These are phyloP conservation scores for Threskiornis aethiopicus DNA, from an alignment of 2,797 vertebrate genomes.

Conservation along the genomic window DNA sequence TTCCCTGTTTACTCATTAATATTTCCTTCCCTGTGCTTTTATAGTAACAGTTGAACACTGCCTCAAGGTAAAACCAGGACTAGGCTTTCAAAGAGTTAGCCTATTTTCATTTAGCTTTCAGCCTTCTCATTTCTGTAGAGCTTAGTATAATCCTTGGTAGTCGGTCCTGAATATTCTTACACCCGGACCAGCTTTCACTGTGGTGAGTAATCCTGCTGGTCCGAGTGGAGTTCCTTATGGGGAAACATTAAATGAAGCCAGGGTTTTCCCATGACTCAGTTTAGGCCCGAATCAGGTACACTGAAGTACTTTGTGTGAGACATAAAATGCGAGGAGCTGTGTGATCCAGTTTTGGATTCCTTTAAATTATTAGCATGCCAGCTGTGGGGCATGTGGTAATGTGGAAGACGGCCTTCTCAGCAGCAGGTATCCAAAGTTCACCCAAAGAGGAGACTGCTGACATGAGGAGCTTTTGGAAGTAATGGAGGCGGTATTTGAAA, in stretches of 20 bases:
- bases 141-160: background rate
- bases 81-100: background rate
- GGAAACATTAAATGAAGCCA: background rate
- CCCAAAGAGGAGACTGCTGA: background rate
- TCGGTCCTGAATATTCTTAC: background rate
- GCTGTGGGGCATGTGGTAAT: background rate
- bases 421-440: background rate
- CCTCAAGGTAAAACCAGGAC: background rate
- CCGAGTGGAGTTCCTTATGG: rapidly evolving
- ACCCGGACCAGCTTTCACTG: background rate
- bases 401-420: background rate
- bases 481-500: background rate
- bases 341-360: background rate
- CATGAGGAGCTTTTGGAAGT: background rate
- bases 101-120: background rate
- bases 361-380: background rate
- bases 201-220: background rate
- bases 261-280: background rate
- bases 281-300: background rate
- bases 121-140: background rate
- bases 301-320: background rate
- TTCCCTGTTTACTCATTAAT: background rate
- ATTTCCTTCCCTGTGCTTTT: background rate
- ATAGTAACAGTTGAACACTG: background rate
- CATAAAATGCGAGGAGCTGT: background rate